phyloP scores from a whole-genome alignment of 2,888 invertebrate genomes.

The Auanema sp. region DNA sequence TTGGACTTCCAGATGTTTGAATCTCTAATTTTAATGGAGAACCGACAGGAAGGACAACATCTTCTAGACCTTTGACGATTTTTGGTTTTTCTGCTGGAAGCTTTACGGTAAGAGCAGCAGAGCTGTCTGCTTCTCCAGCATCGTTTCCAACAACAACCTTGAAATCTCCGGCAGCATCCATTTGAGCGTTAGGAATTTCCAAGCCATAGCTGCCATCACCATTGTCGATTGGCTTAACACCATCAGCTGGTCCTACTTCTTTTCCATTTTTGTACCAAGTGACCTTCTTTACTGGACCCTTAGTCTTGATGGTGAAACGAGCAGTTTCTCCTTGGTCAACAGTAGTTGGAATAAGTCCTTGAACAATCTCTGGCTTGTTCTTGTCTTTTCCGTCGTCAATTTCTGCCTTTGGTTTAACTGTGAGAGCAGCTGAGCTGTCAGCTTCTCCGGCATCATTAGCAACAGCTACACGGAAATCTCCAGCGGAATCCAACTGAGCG shows the following conservation, averaged over 20 bases:
- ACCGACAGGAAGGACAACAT: conserved; percentile 48
- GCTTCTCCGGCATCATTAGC: conserved; percentile 63
- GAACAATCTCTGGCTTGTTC: conserved; percentile 66
- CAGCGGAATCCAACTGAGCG: conserved; percentile 51
- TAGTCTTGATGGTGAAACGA: conserved; percentile 70
- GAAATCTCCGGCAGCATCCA: conserved; percentile 50
- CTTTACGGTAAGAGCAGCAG: conserved; percentile 56
- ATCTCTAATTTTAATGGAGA: not conserved
- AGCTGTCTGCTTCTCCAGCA: conserved; percentile 52
- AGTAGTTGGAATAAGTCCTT: conserved; percentile 72
- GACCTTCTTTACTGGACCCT: conserved; percentile 80
- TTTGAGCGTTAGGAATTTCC: conserved; percentile 45
- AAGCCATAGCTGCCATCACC: conserved; percentile 48
- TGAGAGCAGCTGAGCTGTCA: conserved; percentile 54
- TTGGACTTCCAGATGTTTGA: not conserved
- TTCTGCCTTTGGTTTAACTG: conserved; percentile 40
- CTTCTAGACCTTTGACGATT: conserved; percentile 55
- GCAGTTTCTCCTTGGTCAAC: conserved; percentile 84
- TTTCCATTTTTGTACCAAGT: conserved; percentile 73
- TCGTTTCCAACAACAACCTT: conserved; percentile 32
- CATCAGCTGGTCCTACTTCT: conserved; percentile 55
- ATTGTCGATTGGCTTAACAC: conserved; percentile 49
- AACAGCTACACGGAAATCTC: conserved; percentile 37
- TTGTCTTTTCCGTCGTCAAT: conserved; percentile 64
- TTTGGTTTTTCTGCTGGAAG: conserved; percentile 48